Evolutionary conservation across 2,113 vertebrate species (phyloP).

Genomic region (Xenus cinereus): DNA sequence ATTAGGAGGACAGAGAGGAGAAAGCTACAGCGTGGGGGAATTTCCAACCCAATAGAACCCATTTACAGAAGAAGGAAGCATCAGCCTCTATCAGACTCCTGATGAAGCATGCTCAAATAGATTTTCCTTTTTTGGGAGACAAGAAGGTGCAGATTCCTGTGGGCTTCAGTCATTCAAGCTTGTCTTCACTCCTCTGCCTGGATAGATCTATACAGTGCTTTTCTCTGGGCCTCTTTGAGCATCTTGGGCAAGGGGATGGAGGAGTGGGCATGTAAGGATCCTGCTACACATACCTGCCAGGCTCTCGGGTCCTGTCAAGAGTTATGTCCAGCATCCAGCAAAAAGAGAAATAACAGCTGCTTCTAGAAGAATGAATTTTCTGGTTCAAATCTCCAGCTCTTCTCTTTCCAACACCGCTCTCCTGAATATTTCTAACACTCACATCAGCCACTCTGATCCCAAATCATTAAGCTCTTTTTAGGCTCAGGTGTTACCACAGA

Average conservation of each 20-base stretch:
- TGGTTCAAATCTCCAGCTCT: background rate
- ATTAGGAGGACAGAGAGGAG: background rate
- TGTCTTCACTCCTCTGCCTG: background rate
- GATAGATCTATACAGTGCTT: background rate
- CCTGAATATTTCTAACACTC: background rate
- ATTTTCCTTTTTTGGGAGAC: background rate
- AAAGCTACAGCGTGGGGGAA: background rate
- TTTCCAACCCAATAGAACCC: background rate
- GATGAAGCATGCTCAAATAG: background rate
- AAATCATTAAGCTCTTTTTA: background rate
- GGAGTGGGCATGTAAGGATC: accelerated
- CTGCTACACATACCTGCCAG: background rate
- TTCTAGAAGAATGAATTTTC: background rate
- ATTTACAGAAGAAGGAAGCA: background rate
- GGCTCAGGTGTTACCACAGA: background rate
- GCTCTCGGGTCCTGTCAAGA: background rate
- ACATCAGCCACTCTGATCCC: background rate
- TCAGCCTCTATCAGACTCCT: background rate
- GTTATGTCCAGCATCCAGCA: background rate
- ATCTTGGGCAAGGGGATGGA: background rate
- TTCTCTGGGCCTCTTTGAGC: background rate
- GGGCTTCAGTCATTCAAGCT: background rate
- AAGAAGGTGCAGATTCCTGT: background rate
- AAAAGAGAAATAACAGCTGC: background rate
- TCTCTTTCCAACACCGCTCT: background rate